Base-by-base conservation (phyloP, 53 echinoderm and acorn worm genomes). In the Stichopus horrens region DNA sequence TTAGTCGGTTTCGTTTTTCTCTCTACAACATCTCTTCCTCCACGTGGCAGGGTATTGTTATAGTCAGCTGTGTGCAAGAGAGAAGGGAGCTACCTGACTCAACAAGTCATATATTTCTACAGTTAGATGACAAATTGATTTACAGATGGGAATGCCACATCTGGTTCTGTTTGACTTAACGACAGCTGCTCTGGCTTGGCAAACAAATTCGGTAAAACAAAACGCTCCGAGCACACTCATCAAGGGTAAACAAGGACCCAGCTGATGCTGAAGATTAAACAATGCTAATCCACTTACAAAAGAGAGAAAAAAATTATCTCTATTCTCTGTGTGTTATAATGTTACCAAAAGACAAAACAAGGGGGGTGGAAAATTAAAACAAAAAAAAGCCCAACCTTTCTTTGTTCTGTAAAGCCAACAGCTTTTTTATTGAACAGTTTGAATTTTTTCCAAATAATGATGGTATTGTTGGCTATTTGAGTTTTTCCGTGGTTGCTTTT, bases 91-190 rank as follows among this genome's bases (percentile, higher is more conserved):
- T 18, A 13, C 7, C 59, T 11, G 11, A 11, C 4, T 59, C 59
- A 59, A 59, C 59, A 59, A 59, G 59, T 4, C 71, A 37, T 37
- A 37, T 37, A n/a, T 37, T 37, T 71, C 71, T 5, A 18, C 16
- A 18, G 18, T n/a, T 71, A 57, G 22, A 54, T 81, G 81, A 81
- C 81, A 81, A 81, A 81, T 81, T 81, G 81, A 81, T 81, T 81
- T 81, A 55, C 21, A 14, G 56, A 81, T 81, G 81, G 21, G 81
- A 81, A 81, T 81, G 81, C 22, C 56, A 56, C 81, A 81, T 58
- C 56, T 81, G 81, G 81, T 7, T n/a, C 81, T 81, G 81, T 81
- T 81, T 81, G 81, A 81, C 81, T 81, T 81, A 71, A 56, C 57
- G 7, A 58, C 81, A 81, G 81, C 81, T 81, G 81, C 4, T 16